A percentile compares a stretch with the other conserved stretches of the same genome.
phyloP scores from a whole-genome alignment of 2,797 vertebrate species.

The Onychomys torridus region DNA sequence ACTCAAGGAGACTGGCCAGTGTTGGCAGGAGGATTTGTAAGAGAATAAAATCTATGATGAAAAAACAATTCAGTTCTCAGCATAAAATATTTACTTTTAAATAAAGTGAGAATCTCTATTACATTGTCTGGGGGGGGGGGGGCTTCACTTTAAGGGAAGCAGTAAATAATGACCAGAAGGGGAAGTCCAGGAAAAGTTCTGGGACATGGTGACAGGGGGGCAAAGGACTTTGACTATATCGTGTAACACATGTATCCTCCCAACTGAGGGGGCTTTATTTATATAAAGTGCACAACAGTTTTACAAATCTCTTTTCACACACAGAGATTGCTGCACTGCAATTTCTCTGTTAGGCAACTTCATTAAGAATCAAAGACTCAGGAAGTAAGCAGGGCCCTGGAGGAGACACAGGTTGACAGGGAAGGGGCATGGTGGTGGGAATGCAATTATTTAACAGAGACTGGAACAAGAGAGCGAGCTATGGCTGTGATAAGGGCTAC shows the following conservation, averaged over 20 bases:
- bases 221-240: background rate
- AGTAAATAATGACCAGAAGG: background rate
- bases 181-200: background rate
- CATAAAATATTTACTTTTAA: background rate
- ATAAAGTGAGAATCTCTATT: background rate
- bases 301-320: background rate
- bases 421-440: background rate
- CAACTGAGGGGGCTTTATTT: background rate
- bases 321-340: background rate
- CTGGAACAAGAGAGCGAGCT: rapidly evolving
- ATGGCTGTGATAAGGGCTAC: no score
- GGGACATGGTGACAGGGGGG: background rate
- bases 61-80: background rate
- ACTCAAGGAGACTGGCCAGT: background rate
- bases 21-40: background rate
- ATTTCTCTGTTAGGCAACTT: conserved; percentile 14
- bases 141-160: conserved; percentile 5
- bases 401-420: background rate
- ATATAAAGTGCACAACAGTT: background rate
- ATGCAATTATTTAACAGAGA: background rate
- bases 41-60: background rate
- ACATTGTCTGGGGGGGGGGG: background rate
- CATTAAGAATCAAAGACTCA: background rate
- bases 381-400: background rate
- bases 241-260: background rate